Evolutionary conservation across 1,140 invertebrate genomes (phyloP), one percentile per base, ranked within the genome.

Genomic region (Mamestra configurata): DNA sequence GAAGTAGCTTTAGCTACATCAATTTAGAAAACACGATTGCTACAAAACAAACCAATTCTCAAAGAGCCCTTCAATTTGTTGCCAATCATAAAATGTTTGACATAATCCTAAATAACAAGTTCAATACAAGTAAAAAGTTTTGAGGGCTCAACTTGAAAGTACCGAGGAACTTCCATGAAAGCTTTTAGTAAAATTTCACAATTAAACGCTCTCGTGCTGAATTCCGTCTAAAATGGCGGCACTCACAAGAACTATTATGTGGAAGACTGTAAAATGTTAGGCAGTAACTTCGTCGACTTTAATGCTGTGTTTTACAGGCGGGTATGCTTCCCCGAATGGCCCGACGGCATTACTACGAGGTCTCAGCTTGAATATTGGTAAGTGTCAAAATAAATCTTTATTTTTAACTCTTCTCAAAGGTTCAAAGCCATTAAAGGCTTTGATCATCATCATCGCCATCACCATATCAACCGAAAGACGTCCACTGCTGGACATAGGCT

Each of bases 271-370:
- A 31, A 71, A 72, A 37, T 53, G 49, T 37, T 27, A 70, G 13
- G 24, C 27, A 22, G 68, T 49, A 31, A 53, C 18, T 57, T 75
- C 24, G 40, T 77, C 22, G 20, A 66, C 22, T 55, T 35, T 35
- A 46, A 75, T 80, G 53, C 37, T 68, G 4, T 80, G 20, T 85
- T 85, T 84, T 83, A 49, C 84, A 96, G 97, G 57, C 96, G 97
- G 13, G 95, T 98, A 27, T 98, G 98, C 91, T 98, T 97, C 86
- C 90, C 96, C 0, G 96, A 97, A 77, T 99, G 98, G 98, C 98
- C 98, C 0, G 97, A 98, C 90, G 97, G 97, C 24, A 92, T 95
- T 1, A 96, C 96, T 0, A 97, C 96, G 37, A 94, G 96, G 82
- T 98, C 97, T 61, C 95, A 96, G 72, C 95, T 96, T 49, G 98